Conservation (phyloP, 2,113 vertebrate genomes). For the Urocolius indicus region DNA sequence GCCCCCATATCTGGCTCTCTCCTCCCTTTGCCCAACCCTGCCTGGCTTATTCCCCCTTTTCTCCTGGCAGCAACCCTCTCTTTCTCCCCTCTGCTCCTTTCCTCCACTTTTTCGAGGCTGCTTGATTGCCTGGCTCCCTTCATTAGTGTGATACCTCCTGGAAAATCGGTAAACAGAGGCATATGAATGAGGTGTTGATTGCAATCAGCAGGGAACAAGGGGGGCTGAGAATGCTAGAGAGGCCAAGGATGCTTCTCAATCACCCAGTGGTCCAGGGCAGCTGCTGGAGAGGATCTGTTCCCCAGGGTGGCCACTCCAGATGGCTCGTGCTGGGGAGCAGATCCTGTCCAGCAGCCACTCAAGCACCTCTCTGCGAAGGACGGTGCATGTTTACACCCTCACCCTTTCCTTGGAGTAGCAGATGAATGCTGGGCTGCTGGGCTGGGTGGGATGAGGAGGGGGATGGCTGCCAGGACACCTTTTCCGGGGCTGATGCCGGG, state of each 20-base stretch:
- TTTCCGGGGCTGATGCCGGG: neutral
- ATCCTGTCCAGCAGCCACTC: neutral
- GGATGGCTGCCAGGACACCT: neutral
- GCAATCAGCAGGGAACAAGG: constrained; percentile 68
- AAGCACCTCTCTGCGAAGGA: neutral
- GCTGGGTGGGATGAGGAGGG: neutral
- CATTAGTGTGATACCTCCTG: constrained; percentile 48
- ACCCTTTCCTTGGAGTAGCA: fast-evolving
- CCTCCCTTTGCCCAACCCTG: neutral
- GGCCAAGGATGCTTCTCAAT: constrained; percentile 4
- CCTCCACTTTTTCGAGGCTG: constrained; percentile 22
- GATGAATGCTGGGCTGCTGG: neutral
- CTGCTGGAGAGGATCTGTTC: constrained; percentile 19
- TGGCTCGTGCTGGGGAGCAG: fast-evolving
- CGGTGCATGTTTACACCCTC: fast-evolving
- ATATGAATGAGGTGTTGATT: constrained; percentile 73
- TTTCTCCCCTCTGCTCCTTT: neutral
- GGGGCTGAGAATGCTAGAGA: constrained; percentile 33
- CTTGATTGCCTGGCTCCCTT: constrained; percentile 50
- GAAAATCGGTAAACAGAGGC: constrained; percentile 57
- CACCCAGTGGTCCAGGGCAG: neutral
- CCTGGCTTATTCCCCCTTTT: neutral
- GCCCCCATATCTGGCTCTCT: neutral
- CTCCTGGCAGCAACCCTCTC: neutral
- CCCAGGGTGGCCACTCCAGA: neutral